phyloP scores from a whole-genome alignment of 2,113 vertebrate genomes.

The Pipra filicauda region DNA sequence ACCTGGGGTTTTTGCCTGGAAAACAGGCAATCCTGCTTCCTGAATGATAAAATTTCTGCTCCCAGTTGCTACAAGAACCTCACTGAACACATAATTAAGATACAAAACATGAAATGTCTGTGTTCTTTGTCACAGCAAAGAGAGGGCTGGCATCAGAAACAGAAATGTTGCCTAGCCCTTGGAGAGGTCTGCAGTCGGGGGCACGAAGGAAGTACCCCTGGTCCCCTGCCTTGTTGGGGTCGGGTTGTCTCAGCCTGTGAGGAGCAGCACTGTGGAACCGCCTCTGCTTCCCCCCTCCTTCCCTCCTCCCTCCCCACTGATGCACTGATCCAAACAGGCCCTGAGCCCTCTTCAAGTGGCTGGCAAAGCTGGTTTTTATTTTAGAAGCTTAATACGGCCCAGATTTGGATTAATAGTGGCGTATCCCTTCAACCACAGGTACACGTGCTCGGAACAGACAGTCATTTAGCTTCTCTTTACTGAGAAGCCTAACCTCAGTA shows the following conservation, averaged over 20 bases:
- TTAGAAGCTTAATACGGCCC: constrained; percentile 67
- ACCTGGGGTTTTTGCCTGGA: background rate
- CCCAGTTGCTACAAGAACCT: fast-evolving
- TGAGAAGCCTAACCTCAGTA: constrained; percentile 36
- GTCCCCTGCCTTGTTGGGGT: background rate
- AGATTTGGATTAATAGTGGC: constrained; percentile 56
- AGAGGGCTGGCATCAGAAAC: background rate
- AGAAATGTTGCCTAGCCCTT: background rate
- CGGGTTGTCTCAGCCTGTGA: background rate
- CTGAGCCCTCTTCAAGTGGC: constrained; percentile 44
- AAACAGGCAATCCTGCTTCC: fast-evolving
- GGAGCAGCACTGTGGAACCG: background rate
- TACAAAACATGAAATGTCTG: background rate
- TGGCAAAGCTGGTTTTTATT: constrained; percentile 72
- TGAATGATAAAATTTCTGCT: background rate
- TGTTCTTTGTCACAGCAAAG: background rate
- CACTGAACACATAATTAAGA: background rate
- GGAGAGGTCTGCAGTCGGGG: background rate
- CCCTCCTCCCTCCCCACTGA: background rate
- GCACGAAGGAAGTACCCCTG: background rate
- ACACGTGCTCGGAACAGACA: constrained; percentile 55
- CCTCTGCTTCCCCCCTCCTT: background rate
- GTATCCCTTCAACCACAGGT: constrained; percentile 70
- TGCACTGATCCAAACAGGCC: background rate
- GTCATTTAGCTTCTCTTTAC: constrained; percentile 53